Evolutionary conservation across 2,113 vertebrate genomes (phyloP).

Genomic region (Sigmodon hispidus): DNA sequence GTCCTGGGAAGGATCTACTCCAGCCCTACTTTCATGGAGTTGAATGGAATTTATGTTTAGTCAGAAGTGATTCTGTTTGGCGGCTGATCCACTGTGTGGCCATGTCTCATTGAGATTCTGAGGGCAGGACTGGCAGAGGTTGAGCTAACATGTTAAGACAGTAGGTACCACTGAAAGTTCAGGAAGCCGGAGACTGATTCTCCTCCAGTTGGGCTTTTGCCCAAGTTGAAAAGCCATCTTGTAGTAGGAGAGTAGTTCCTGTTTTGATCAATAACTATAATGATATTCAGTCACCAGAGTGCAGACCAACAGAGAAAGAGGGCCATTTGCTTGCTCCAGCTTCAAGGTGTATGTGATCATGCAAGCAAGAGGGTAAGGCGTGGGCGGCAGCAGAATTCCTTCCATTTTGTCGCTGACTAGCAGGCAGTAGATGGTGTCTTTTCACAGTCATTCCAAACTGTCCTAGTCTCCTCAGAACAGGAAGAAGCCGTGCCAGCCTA

Average conservation of each 20-base stretch:
- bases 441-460: conserved; percentile 2
- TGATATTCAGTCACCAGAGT: conserved; percentile 40
- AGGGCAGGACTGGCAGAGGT: background rate
- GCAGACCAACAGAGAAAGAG: conserved; percentile 28
- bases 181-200: background rate
- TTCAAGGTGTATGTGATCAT: conserved; percentile 42
- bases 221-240: conserved; percentile 51
- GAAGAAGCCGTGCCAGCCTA: conserved; percentile 37
- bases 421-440: conserved; percentile 26
- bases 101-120: background rate
- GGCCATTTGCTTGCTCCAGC: conserved; percentile 38
- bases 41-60: background rate
- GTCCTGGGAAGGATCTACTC: background rate
- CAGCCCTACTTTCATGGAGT: background rate
- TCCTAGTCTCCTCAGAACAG: conserved; percentile 22
- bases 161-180: background rate
- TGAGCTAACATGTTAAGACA: background rate
- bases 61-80: background rate
- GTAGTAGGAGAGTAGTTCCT: conserved; percentile 38
- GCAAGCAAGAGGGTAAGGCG: background rate
- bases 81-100: background rate
- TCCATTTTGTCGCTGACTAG: background rate
- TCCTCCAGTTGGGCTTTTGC: conserved; percentile 23
- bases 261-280: conserved; percentile 44
- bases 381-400: background rate